Evolutionary conservation across 37 sponge, comb jelly and placozoan species (phyloP).

Genomic region (Aplysina aerophoba): DNA sequence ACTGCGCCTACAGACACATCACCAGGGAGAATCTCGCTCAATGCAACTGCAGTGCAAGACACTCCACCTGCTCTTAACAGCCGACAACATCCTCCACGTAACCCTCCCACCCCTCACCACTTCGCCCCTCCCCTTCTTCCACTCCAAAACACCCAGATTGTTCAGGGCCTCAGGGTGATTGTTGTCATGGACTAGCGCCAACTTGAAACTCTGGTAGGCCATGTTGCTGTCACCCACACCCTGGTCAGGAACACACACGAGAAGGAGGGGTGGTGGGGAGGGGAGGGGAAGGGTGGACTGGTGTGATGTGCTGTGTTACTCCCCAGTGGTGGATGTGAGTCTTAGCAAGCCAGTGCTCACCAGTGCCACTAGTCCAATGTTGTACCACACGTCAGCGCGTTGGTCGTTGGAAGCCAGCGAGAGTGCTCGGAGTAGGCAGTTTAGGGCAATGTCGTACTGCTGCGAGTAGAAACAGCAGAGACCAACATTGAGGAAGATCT

Average conservation of each 20-base stretch:
- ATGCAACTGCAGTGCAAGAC: background rate
- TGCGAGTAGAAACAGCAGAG: slow-evolving; percentile 98
- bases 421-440: slow-evolving; percentile 89
- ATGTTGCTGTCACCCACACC: slow-evolving; percentile 84
- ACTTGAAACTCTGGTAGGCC: slow-evolving; percentile 92
- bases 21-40: background rate
- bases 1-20: slow-evolving; percentile 61
- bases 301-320: no score
- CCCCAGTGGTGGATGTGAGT: background rate
- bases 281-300: background rate
- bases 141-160: slow-evolving; percentile 96
- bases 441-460: slow-evolving; percentile 94
- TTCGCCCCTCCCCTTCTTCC: slow-evolving; percentile 79
- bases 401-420: slow-evolving; percentile 84
- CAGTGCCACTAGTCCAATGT: slow-evolving; percentile 94
- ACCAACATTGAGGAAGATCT: slow-evolving; percentile 95
- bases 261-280: background rate
- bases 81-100: background rate
- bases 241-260: slow-evolving; percentile 29
- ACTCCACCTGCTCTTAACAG: background rate
- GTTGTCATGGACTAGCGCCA: slow-evolving; percentile 87
- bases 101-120: slow-evolving; percentile 55
- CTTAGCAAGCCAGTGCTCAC: slow-evolving; percentile 33
- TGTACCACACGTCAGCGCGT: slow-evolving; percentile 96
- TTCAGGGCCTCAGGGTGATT: slow-evolving; percentile 97